A percentile compares a stretch with the other conserved stretches of the same genome.
Conservation (phyloP, 2,797 vertebrate species). For the Coendou prehensilis region DNA sequence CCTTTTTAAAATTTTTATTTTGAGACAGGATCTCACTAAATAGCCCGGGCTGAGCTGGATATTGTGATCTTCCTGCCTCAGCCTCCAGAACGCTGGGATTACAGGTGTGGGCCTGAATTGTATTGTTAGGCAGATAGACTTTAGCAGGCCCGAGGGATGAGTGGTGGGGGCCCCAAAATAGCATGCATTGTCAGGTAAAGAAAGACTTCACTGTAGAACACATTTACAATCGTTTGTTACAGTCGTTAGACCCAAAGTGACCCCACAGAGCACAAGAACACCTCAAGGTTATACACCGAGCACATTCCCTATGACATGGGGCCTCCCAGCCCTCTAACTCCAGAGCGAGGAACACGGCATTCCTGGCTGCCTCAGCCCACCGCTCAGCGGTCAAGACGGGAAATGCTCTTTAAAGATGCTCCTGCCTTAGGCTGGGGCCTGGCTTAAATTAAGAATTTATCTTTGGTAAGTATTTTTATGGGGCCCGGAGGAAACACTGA, state of each 20-base stretch:
- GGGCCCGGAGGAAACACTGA: background rate
- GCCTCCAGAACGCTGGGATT: too few relatives aligned
- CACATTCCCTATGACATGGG: accelerated
- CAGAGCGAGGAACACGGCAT: background rate
- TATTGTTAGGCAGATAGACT: background rate
- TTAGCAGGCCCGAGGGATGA: background rate
- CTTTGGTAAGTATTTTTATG: background rate
- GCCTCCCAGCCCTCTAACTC: background rate
- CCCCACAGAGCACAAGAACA: background rate
- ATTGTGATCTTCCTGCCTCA: too few relatives aligned
- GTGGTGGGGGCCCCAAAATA: too few relatives aligned
- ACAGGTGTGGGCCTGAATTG: background rate
- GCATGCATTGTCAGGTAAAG: background rate
- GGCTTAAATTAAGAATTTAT: background rate
- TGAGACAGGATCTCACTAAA: too few relatives aligned
- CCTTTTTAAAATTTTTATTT: too few relatives aligned
- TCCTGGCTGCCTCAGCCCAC: background rate
- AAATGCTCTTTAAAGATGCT: background rate
- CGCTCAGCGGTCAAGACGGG: background rate
- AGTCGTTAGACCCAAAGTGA: background rate
- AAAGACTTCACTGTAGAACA: background rate
- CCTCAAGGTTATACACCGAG: background rate
- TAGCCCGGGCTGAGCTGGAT: too few relatives aligned
- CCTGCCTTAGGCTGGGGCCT: background rate
- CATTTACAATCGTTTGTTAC: background rate